Evolutionary conservation across 2,113 vertebrate species (phyloP), one percentile per base, ranked within the genome.

Genomic region (Pandion haliaetus): DNA sequence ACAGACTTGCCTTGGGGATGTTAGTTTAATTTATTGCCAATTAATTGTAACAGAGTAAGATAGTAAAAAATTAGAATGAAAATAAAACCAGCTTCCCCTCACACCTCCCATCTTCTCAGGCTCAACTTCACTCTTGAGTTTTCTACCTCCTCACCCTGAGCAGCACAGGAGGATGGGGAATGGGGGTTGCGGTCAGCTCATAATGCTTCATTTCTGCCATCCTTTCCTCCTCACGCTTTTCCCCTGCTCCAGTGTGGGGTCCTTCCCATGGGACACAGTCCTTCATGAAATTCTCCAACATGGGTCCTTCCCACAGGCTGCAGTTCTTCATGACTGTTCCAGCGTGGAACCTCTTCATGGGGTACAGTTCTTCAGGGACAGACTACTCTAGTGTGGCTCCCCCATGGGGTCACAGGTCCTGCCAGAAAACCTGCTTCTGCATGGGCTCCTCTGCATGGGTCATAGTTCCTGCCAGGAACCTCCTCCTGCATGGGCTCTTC

Each of bases 261-360:
- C 17, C 34, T 50, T 70, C 45, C 34, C 67, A 36, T 7, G 12
- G 45, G 5, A 49, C 34, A 47, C 23, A 19, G 45, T 28, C 12
- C 17, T 69, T 26, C 45, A 26, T 47, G 23, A 69, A 25, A 32
- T 69, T 69, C 38, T 55, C 29, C 29, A 34, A 4, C 6, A 14
- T 25, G 16, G 16, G 29, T 32, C 31, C 24, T 45, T 45, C 54
- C 24, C 55, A 45, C 6, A 14, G 23, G 13, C 10, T 45, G 32
- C 13, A n/a, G 14, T 45, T 47, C 44, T 36, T 49, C 44, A 47
- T 24, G 19, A 31, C 26, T 38, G 34, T 29, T 38, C 26, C 20
- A 36, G 15, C 1, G 2, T 23, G 44, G 14, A 20, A 18, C 26
- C 15, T 18, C 5, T 29, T 12, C 26, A 17, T 1, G 1, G 19